Conservation (phyloP, 64 coral and sea anemone genomes). For the Stichodactyla mertensii region DNA sequence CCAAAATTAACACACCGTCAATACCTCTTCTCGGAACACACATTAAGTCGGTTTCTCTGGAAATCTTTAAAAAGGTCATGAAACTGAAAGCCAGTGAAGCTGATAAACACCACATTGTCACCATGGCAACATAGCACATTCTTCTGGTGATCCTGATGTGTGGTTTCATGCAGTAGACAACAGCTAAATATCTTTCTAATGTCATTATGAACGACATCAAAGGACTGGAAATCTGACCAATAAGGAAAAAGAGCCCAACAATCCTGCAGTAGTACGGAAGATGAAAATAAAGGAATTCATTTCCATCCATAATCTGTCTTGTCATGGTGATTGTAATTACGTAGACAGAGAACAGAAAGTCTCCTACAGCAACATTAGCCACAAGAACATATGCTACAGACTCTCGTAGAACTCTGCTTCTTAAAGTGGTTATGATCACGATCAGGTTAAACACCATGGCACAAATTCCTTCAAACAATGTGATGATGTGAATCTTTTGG, state of each 20-base stretch:
- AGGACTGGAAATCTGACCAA: background rate
- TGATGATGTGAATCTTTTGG: background rate
- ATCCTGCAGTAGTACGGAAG: background rate
- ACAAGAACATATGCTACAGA: too few species aligned
- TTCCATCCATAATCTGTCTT: background rate
- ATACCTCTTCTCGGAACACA: background rate
- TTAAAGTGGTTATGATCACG: background rate
- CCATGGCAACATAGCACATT: background rate
- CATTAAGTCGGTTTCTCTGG: background rate
- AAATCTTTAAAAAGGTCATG: background rate
- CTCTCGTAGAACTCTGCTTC: too few species aligned
- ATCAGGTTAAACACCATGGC: background rate
- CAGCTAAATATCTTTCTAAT: background rate
- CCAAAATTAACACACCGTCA: background rate
- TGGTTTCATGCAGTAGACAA: background rate
- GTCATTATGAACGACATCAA: background rate
- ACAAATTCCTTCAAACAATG: background rate
- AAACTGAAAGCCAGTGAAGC: background rate
- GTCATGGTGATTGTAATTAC: background rate
- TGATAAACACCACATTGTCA: background rate
- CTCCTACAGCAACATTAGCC: background rate
- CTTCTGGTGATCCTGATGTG: background rate
- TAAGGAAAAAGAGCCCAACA: background rate
- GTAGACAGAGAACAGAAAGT: background rate
- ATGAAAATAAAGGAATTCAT: background rate